Conservation (phyloP, 2,113 vertebrate genomes). For the Lepus americanus region DNA sequence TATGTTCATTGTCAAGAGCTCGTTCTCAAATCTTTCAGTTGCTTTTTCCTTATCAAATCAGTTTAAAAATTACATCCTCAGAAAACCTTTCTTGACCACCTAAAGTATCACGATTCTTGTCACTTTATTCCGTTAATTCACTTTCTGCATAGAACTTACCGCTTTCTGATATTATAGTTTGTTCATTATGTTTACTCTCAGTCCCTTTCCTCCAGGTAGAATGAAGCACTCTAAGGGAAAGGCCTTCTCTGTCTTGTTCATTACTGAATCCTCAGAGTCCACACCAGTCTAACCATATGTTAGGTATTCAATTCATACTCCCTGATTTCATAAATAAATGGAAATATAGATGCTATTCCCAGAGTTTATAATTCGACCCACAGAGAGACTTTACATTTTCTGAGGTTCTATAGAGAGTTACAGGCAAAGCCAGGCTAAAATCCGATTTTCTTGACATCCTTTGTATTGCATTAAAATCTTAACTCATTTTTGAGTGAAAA, state of each 20-base stretch:
- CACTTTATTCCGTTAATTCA: background rate
- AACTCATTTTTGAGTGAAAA: slow-evolving; percentile 50
- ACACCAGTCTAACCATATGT: background rate
- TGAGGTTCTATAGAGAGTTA: slow-evolving; percentile 14
- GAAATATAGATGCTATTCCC: slow-evolving; percentile 31
- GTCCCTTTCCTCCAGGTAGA: slow-evolving; percentile 11
- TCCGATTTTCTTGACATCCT: background rate
- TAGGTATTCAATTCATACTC: slow-evolving; percentile 36
- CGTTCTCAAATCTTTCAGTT: background rate
- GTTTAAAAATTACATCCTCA: background rate
- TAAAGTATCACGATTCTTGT: background rate
- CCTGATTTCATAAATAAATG: slow-evolving; percentile 33
- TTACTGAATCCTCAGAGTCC: slow-evolving; percentile 8
- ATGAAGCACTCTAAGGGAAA: background rate
- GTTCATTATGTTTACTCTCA: slow-evolving; percentile 41
- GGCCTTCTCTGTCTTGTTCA: background rate
- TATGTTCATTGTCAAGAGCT: background rate
- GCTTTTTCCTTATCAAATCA: slow-evolving; percentile 4
- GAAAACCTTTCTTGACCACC: slow-evolving; percentile 28
- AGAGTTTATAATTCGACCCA: slow-evolving; percentile 37
- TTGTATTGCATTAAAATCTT: slow-evolving; percentile 54
- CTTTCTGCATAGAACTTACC: slow-evolving; percentile 1
- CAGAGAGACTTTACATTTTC: background rate
- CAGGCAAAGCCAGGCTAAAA: background rate
- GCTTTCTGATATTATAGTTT: background rate